Evolutionary conservation across 2,888 invertebrate genomes (phyloP).

Genomic region (Caenorhabditis sinica): DNA sequence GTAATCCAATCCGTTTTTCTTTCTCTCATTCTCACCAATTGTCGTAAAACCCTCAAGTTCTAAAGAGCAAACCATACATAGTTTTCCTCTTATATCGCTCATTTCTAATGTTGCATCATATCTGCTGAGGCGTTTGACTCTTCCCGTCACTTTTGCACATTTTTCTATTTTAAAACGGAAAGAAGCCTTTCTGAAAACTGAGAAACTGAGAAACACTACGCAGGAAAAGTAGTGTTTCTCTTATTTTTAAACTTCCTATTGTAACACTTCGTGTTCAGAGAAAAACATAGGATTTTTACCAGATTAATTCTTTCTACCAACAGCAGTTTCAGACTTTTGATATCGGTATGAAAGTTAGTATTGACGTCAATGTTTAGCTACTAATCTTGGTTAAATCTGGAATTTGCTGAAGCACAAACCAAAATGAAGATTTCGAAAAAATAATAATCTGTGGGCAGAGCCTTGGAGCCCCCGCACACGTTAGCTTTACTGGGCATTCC

Average conservation of each 20-base stretch:
- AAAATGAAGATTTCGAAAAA: constrained; percentile 5
- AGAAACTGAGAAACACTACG: not conserved
- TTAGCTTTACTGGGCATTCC: constrained; percentile 14
- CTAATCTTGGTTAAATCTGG: constrained; percentile 7
- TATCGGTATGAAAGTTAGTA: constrained; percentile 21
- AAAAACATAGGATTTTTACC: not conserved
- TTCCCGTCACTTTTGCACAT: constrained; percentile 6
- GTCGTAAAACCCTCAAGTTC: not conserved
- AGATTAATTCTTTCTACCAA: not conserved
- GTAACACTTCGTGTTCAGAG: constrained; percentile 9
- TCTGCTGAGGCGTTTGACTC: not conserved
- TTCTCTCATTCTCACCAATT: not conserved
- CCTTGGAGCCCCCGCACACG: constrained; percentile 25
- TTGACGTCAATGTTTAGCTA: constrained; percentile 19
- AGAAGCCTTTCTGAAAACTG: constrained; percentile 9
- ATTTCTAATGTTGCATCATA: constrained; percentile 10
- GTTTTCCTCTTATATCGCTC: not conserved
- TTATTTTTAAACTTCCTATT: not conserved
- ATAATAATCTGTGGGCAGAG: constrained; percentile 30
- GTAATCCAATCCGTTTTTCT: not conserved
- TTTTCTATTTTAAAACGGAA: constrained; percentile 12
- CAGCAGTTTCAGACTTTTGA: constrained; percentile 10
- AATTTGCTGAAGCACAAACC: constrained; percentile 23
- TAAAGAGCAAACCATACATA: not conserved
- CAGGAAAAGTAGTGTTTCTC: not conserved